These are phyloP conservation scores for Erpornis zantholeuca DNA, from an alignment of 2,113 vertebrate species.

Conservation along the genomic window DNA sequence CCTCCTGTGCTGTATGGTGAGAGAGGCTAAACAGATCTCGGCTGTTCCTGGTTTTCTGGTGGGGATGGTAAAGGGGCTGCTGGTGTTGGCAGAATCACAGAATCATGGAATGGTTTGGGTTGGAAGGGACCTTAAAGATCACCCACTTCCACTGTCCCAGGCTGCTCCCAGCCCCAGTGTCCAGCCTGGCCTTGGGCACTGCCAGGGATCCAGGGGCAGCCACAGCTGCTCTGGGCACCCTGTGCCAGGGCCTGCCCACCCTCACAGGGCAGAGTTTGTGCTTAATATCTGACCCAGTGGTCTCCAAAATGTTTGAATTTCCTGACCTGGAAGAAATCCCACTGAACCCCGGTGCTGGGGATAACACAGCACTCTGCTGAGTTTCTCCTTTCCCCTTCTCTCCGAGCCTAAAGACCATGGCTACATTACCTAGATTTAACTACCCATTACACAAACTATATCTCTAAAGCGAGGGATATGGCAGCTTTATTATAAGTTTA, in stretches of 20 bases:
- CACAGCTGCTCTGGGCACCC: background rate
- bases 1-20: fast-evolving
- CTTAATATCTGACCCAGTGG: fast-evolving
- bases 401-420: background rate
- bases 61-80: fast-evolving
- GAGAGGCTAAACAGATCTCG: fast-evolving
- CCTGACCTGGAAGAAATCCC: background rate
- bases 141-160: background rate
- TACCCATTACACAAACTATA: slow-evolving; percentile 48
- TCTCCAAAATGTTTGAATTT: background rate
- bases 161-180: background rate
- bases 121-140: background rate
- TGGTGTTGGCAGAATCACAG: background rate
- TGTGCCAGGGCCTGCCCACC: background rate
- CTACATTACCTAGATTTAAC: slow-evolving; percentile 52
- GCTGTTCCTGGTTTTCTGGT: background rate
- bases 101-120: background rate
- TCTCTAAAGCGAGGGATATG: slow-evolving; percentile 58
- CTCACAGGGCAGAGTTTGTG: background rate
- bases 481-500: slow-evolving; percentile 81
- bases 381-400: background rate
- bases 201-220: background rate
- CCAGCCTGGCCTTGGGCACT: background rate
- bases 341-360: background rate
- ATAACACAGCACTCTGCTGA: fast-evolving